Evolutionary conservation across 37 sponge, comb jelly and placozoan species (phyloP), one percentile per base, ranked within the genome.

Genomic region (Theonella swinhoei): DNA sequence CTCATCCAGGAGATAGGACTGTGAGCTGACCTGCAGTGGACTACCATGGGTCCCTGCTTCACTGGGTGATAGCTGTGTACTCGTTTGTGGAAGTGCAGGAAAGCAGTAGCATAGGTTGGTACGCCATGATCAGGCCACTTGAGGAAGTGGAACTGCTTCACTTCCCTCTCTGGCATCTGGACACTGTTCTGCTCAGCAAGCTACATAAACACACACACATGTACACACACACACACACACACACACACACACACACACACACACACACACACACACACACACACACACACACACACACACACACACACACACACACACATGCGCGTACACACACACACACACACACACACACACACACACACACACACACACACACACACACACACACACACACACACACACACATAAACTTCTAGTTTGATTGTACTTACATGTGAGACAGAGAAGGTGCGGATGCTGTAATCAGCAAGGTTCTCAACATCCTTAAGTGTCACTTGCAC

Each of bases 91-190:
- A 94, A 98, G 80, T 83, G 80, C 65, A 98, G 86, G 34, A 98
- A 88, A n/a, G 90, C 86, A 24, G 96, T 92, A 76, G 90, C 91
- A 82, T 88, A 93, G 62, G 81, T 81, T 5, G 99, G 99, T 9
- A 98, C 96, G 0, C 99, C 99, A 68, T 94, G 94, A 71, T 98
- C 96, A 39, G 96, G 99, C 99, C 99, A 98, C 64, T 88, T 88
- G 32, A 80, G 86, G 84, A 94, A 94, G 78, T 97, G 97, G 85
- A 91, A 97, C 82, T 94, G 94, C 35, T 74, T 36, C 42, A 97
- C 90, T 35, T 85, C 84, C 22, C 87, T 70, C 25, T 39, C 60
- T 4, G 82, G 86, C 75, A 77, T 81, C 43, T 74, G 77, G 14
- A 58, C 65, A 63, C 76, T 33, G 69, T 84, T 80, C 68, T 72